Evolutionary conservation across 2,888 invertebrate genomes (phyloP), one percentile per base, ranked within the genome.

Genomic region (Lasioglossum lativentre): DNA sequence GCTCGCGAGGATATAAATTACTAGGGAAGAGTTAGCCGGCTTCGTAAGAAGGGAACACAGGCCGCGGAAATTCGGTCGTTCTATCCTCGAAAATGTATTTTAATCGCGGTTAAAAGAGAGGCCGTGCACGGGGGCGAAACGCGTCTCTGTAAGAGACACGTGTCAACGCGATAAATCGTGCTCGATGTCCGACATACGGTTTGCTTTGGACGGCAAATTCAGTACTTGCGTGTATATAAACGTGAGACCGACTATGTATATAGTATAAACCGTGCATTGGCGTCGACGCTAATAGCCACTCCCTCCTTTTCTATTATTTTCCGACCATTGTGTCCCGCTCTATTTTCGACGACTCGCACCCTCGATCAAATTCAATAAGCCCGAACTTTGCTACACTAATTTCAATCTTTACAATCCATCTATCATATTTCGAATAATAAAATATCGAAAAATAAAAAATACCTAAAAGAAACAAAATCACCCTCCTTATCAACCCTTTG

Each of bases 131-230:
- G 82, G 80, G 75, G 78, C 73, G 88, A 83, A 82, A 84, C 82
- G 87, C 78, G 82, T 80, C 83, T 76, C 82, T 59, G 83, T 72
- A 86, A 83, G 88, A 85, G 92, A 92, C 94, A 95, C 94, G 93
- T 94, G 94, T 94, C 93, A 91, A 91, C 90, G 93, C 95, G 93
- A 95, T 94, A 95, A 95, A 95, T 95, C 94, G 94, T 94, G 81
- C 85, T 56, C 91, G 91, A 94, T 94, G 93, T 91, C 89, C 91
- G 91, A 92, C 92, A 90, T 92, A 87, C 89, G 91, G 94, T 94
- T 94, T 94, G 93, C 93, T 94, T 94, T 93, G 93, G 94, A 92
- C 91, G 88, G 87, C 82, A 85, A 87, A 89, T 90, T 88, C 89
- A 77, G 82, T 68, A 79, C 70, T 75, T n/a, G 70, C 74, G 77